Evolutionary conservation across 2,888 invertebrate species (phyloP).

Genomic region (Hypomecis punctinalis): DNA sequence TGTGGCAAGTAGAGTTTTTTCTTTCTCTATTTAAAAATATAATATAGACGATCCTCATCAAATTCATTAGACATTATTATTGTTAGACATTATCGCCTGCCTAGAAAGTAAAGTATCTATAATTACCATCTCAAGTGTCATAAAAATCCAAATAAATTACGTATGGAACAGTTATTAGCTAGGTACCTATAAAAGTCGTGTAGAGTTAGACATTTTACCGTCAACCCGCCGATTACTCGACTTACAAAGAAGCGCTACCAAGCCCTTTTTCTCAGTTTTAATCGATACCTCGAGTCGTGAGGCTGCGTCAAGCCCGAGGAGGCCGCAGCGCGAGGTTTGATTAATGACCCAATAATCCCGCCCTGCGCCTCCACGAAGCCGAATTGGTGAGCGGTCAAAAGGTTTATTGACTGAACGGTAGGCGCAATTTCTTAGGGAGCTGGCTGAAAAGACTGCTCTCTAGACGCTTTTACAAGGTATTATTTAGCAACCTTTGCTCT

Average conservation of each 20-base stretch:
- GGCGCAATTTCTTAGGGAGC: constrained; percentile 52
- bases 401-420: constrained; percentile 79
- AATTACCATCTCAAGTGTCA: too few species aligned
- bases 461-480: neutral
- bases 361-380: constrained; percentile 82
- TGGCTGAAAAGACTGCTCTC: constrained; percentile 6
- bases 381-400: constrained; percentile 84
- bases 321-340: constrained; percentile 67
- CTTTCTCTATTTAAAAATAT: too few species aligned
- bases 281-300: constrained; percentile 48
- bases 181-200: too few species aligned
- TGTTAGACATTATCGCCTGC: too few species aligned
- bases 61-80: too few species aligned
- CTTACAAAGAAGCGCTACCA: neutral
- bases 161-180: too few species aligned
- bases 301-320: constrained; percentile 39
- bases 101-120: too few species aligned
- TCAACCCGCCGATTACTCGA: neutral
- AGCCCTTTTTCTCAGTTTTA: constrained; percentile 26
- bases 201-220: too few species aligned
- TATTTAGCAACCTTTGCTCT: constrained; percentile 1
- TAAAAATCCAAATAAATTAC: too few species aligned
- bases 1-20: too few species aligned
- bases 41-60: too few species aligned
- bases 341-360: constrained; percentile 84